Evolutionary conservation across 2,113 vertebrate genomes (phyloP).

Genomic region (Leucopternis melanops): DNA sequence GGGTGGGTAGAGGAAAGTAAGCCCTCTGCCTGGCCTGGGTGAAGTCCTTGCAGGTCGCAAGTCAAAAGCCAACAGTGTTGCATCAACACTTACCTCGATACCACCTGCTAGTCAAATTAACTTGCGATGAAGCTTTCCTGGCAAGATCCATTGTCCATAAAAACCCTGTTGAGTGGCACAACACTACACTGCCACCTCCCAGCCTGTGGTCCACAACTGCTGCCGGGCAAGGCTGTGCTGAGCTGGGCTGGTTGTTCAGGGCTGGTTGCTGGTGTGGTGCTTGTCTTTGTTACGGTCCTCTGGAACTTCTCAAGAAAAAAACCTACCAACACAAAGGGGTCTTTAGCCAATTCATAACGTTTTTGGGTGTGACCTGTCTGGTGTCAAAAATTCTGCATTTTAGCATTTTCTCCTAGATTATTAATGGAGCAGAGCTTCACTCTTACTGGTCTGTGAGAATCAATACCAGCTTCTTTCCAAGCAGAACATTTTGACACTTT

Average conservation of each 20-base stretch:
- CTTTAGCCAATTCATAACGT: not conserved
- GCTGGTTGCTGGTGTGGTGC: not conserved
- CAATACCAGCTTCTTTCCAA: not conserved
- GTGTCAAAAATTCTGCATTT: not conserved
- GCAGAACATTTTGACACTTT: not conserved
- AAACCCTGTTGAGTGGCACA: not conserved
- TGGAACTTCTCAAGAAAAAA: not conserved
- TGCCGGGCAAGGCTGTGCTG: not conserved
- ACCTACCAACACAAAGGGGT: not conserved
- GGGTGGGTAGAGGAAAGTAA: not conserved
- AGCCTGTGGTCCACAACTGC: not conserved
- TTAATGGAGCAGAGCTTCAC: not conserved
- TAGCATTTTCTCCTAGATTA: not conserved
- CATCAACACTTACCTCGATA: rapidly evolving
- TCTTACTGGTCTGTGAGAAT: not conserved
- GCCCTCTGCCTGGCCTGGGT: not conserved
- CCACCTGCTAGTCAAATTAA: not conserved
- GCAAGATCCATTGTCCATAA: no score
- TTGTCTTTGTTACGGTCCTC: not conserved
- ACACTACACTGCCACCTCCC: not conserved
- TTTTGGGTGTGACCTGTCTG: not conserved
- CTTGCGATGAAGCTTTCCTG: not conserved
- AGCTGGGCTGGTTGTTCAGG: not conserved
- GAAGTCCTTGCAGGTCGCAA: not conserved
- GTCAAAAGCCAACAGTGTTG: not conserved